Conservation (phyloP, 2,888 invertebrate species). For the Microplitis deprimator region DNA sequence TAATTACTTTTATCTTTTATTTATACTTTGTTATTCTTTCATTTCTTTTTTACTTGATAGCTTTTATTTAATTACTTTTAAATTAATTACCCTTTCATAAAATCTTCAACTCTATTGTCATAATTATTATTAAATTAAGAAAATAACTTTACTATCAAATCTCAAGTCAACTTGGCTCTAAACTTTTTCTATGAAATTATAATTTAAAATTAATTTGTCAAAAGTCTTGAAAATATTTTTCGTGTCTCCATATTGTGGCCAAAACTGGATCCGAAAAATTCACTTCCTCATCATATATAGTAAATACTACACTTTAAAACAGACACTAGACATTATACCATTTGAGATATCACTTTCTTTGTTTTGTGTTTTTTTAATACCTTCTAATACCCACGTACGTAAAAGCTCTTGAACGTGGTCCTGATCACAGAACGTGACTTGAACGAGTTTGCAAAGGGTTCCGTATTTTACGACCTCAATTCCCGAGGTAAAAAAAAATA, state of each 20-base stretch:
- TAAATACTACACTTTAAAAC: neutral
- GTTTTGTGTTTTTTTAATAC: slow-evolving; percentile 32
- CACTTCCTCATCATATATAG: neutral
- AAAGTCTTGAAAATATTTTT: no score
- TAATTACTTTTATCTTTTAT: slow-evolving; percentile 1
- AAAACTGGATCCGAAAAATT: no score
- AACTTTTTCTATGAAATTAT: no score
- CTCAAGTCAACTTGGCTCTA: no score
- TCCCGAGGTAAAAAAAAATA: slow-evolving; percentile 24
- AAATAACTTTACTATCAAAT: neutral
- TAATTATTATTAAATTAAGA: neutral
- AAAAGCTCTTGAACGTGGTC: slow-evolving; percentile 46
- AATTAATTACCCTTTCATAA: neutral
- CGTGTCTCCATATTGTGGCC: no score
- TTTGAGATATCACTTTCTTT: slow-evolving; percentile 43
- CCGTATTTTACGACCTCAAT: slow-evolving; percentile 32
- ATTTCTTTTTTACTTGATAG: neutral
- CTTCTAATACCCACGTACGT: slow-evolving; percentile 46
- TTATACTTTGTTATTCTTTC: neutral
- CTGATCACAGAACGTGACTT: slow-evolving; percentile 46
- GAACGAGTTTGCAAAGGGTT: slow-evolving; percentile 39
- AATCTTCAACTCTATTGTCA: neutral
- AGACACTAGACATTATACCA: neutral
- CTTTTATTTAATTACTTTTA: neutral
- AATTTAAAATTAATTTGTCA: no score